Base-by-base conservation (phyloP, 2,113 vertebrate genomes). In the Tychaedon coryphoeus region DNA sequence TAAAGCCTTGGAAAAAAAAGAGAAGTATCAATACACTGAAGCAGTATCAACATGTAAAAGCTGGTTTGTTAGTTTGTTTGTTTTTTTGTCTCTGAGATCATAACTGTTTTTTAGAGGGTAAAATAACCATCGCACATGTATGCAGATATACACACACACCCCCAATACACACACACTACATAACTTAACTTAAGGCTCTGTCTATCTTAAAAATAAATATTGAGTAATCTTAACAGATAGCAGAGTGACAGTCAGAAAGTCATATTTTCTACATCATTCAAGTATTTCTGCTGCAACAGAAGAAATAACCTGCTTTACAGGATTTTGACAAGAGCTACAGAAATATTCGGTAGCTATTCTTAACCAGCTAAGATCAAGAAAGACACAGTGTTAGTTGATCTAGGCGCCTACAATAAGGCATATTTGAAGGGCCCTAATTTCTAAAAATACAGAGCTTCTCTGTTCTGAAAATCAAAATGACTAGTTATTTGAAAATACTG, bases 1-100 rank as follows among this genome's bases (percentile, higher is more conserved):
- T 98, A 99, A 98, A 92, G 99, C 99, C 99, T 99, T 97, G 40
- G 65, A 50, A 97, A 95, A 43, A 76, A 82, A 92, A 97, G 93
- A 13, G 64, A 66, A 64, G 51, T 81, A 95, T 97, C 79, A 97
- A 40, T 88, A 92, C 60, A 40, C 18, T 67, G 78, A 95, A 77
- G 65, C 14, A 94, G 48, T 93, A 86, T n/a, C 79, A 96, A 36
- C 12, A 61, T 1, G 6, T 10, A 61, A 67, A 76, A 34, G 23
- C 12, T 48, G 3, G 7, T 3, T 33, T 20, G 14, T 36, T 48
- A 45, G 22, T 51, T 29, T 4, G 5, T 53, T 19, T 29, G 14
- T 3, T 16, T 20, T 5, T 61, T 57, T 47, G 8, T n/a, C 36
- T 15, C 11, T 6, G 2, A 36, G 33, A 81, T 14, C 17, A 15